Evolutionary conservation across 1,140 invertebrate genomes (phyloP).

Genomic region (Oryctes rhinoceros): DNA sequence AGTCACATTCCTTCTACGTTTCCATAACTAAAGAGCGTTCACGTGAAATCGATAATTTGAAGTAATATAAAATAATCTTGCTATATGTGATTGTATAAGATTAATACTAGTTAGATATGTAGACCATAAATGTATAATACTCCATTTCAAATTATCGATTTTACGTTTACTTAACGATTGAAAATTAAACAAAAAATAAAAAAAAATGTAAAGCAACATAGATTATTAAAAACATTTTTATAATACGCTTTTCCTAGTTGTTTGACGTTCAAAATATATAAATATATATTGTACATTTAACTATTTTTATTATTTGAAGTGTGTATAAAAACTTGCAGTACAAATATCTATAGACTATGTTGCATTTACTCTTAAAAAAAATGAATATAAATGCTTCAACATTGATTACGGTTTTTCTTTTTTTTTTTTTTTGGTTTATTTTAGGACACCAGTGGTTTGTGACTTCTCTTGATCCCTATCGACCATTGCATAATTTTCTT

Average conservation of each 20-base stretch:
- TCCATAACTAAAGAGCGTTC: neutral
- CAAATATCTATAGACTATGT: constrained; percentile 39
- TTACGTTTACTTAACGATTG: neutral
- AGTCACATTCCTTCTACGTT: constrained; percentile 51
- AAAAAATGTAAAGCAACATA: constrained; percentile 40
- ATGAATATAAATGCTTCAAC: constrained; percentile 46
- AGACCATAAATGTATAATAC: constrained; percentile 39
- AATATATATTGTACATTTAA: constrained; percentile 40
- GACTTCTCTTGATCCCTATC: neutral
- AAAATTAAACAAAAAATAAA: neutral
- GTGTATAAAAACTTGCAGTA: constrained; percentile 40
- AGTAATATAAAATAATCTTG: constrained; percentile 36
- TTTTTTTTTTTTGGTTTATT: constrained; percentile 32
- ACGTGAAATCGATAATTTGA: constrained; percentile 31
- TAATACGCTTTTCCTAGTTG: constrained; percentile 42
- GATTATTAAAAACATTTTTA: constrained; percentile 41
- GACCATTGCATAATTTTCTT: neutral
- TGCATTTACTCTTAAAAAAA: constrained; percentile 38
- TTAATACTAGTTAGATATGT: constrained; percentile 44
- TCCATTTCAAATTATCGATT: constrained; percentile 34
- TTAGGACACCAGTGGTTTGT: constrained; percentile 15
- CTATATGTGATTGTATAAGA: constrained; percentile 48
- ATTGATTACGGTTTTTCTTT: constrained; percentile 44
- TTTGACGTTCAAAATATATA: constrained; percentile 31
- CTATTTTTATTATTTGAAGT: constrained; percentile 41